These are phyloP conservation scores for Sphyrna mokarran DNA, from an alignment of 2,113 vertebrate genomes.

Conservation along the genomic window DNA sequence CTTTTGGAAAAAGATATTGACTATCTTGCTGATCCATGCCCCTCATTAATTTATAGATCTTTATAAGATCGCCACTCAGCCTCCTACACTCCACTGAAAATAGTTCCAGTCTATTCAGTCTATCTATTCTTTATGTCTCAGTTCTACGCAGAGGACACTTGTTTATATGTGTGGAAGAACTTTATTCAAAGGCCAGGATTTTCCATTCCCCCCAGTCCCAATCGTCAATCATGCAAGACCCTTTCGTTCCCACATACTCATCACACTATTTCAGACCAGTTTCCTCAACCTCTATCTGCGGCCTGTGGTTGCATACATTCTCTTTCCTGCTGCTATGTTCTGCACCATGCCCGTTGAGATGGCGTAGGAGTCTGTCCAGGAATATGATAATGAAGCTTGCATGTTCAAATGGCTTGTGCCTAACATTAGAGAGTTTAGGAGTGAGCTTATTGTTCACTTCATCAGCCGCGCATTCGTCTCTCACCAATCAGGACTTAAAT, in stretches of 20 bases:
- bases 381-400: neutral
- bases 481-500: no score
- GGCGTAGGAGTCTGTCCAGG: neutral
- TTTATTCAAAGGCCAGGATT: neutral
- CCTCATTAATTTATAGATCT: no score
- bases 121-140: neutral
- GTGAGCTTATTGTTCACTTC: neutral
- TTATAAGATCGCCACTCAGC: no score
- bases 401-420: neutral
- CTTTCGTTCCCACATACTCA: neutral
- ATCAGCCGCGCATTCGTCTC: neutral
- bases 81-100: no score
- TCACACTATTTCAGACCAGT: neutral
- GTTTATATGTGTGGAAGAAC: neutral
- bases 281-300: neutral
- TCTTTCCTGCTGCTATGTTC: neutral
- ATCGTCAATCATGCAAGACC: neutral
- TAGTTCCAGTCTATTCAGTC: no score
- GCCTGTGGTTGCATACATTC: neutral
- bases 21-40: no score
- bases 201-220: neutral
- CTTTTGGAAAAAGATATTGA: no score
- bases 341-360: neutral
- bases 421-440: neutral
- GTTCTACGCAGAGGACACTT: no score